Evolutionary conservation across 2,888 invertebrate genomes (phyloP).

Genomic region (Himalopsyche anomala): DNA sequence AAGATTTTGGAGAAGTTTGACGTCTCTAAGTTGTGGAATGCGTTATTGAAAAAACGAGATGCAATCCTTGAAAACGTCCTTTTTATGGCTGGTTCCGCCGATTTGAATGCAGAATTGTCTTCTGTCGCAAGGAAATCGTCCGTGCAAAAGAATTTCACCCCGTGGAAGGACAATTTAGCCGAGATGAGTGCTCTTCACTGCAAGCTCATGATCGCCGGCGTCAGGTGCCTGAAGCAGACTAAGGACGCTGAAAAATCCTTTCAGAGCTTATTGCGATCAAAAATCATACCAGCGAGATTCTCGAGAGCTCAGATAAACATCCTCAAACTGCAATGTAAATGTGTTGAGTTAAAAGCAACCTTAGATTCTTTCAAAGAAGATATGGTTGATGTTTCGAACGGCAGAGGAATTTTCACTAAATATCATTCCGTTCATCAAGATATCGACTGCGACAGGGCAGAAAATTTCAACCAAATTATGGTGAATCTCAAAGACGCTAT

Average conservation of each 20-base stretch:
- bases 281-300: conserved; percentile 37
- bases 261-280: conserved; percentile 46
- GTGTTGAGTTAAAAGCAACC: conserved; percentile 47
- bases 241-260: conserved; percentile 31
- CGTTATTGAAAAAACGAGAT: conserved; percentile 48
- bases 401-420: conserved; percentile 48
- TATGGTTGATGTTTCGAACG: conserved; percentile 38
- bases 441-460: neutral
- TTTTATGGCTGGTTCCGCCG: conserved; percentile 31
- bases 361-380: conserved; percentile 48
- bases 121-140: conserved; percentile 41
- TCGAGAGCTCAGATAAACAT: conserved; percentile 31
- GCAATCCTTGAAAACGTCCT: conserved; percentile 42
- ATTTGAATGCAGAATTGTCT: conserved; percentile 45
- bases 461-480: conserved; percentile 52
- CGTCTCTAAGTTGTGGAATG: conserved; percentile 43
- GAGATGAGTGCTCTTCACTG: conserved; percentile 50
- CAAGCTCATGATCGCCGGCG: conserved; percentile 44
- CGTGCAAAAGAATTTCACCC: neutral
- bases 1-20: conserved; percentile 50
- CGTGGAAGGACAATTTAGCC: conserved; percentile 55
- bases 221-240: conserved; percentile 42
- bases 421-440: conserved; percentile 7
- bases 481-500: conserved; percentile 50
- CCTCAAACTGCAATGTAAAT: conserved; percentile 55